phyloP scores from a whole-genome alignment of 2,113 vertebrate species.

The Electrona antarctica region DNA sequence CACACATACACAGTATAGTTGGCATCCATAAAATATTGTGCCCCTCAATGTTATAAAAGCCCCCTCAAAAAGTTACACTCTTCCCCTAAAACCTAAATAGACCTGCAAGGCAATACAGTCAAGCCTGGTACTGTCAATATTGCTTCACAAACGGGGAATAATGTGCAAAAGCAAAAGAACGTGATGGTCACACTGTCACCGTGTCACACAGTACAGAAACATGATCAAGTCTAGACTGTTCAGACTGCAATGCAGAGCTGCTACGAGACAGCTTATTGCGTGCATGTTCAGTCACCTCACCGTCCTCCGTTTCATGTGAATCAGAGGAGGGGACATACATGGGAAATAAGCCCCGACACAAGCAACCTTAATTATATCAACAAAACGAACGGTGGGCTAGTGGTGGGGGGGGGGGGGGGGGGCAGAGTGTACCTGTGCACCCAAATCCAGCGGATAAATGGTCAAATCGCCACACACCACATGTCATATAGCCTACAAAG shows the following conservation, averaged over 20 bases:
- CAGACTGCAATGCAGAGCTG: constrained; percentile 74
- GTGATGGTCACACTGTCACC: constrained; percentile 8
- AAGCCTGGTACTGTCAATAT: background rate
- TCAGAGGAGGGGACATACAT: constrained; percentile 39
- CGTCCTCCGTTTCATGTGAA: constrained; percentile 37
- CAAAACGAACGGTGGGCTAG: constrained; percentile 29
- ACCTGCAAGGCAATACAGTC: constrained; percentile 21
- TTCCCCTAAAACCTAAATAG: constrained; percentile 9
- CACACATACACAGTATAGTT: too few relatives aligned
- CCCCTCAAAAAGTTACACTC: background rate
- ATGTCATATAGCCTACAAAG: too few relatives aligned
- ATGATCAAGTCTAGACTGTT: constrained; percentile 52
- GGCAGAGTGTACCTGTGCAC: too few relatives aligned
- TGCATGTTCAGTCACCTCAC: constrained; percentile 30
- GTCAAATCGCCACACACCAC: too few relatives aligned
- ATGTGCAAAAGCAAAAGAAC: constrained; percentile 48
- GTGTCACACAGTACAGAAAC: constrained; percentile 11
- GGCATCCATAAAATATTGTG: too few relatives aligned
- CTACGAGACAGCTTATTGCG: constrained; percentile 48
- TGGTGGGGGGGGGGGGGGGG: background rate
- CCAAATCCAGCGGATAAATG: too few relatives aligned
- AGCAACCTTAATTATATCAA: constrained; percentile 49
- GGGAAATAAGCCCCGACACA: constrained; percentile 61
- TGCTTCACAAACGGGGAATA: constrained; percentile 22
- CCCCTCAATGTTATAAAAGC: too few relatives aligned